A percentile compares a stretch with the other conserved stretches of the same genome.
Evolutionary conservation across 1,140 invertebrate genomes (phyloP).

Genomic region (Cylas formicarius): DNA sequence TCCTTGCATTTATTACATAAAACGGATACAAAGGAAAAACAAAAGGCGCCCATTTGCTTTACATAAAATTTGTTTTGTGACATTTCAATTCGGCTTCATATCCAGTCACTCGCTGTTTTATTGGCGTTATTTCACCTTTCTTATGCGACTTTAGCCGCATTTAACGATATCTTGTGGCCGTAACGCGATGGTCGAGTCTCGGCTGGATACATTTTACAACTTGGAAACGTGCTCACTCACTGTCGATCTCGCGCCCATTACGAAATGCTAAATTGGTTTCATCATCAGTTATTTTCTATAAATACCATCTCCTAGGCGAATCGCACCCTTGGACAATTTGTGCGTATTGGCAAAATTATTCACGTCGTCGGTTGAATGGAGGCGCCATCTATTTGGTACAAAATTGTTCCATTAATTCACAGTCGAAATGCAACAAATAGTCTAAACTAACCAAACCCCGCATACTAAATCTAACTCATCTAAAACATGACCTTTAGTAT

Average conservation of each 20-base stretch:
- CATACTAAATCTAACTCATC: too few relatives aligned
- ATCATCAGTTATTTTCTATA: constrained; percentile 20
- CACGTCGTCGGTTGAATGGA: too few relatives aligned
- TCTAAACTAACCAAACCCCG: too few relatives aligned
- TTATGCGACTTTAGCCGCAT: constrained; percentile 34
- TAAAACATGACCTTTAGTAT: too few relatives aligned
- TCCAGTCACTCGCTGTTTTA: constrained; percentile 40
- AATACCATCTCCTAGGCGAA: constrained; percentile 19
- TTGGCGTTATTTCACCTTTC: constrained; percentile 38
- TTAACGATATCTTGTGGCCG: constrained; percentile 34
- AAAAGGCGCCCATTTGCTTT: constrained; percentile 13
- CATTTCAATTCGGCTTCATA: constrained; percentile 39
- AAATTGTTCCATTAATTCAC: too few relatives aligned
- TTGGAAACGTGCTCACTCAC: constrained; percentile 29
- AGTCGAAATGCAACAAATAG: too few relatives aligned
- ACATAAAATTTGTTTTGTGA: constrained; percentile 28
- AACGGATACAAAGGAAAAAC: not conserved
- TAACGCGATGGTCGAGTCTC: constrained; percentile 30
- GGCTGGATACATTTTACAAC: constrained; percentile 34
- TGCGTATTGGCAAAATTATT: too few relatives aligned
- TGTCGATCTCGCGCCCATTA: constrained; percentile 33
- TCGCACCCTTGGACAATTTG: constrained; percentile 14
- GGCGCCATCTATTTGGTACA: too few relatives aligned
- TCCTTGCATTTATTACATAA: too few relatives aligned
- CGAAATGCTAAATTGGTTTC: constrained; percentile 30